Percentiles rank a stretch among this genome's conserved stretches.
Conservation (phyloP, 2,797 vertebrate genomes). For the Cynopterus sphinx region DNA sequence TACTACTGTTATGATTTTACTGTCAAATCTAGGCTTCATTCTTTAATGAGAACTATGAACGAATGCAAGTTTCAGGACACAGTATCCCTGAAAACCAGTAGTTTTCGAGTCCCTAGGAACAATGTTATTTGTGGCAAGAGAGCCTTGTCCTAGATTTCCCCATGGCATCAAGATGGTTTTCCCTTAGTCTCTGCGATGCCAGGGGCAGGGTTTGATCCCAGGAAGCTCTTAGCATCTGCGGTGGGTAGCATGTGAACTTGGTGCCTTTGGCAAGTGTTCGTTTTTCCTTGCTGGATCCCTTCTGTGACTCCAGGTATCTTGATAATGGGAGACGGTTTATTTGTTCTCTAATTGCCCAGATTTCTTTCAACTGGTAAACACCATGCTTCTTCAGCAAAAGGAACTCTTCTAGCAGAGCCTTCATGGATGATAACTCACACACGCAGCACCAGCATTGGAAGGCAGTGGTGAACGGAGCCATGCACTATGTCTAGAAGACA, state of each 20-base stretch:
- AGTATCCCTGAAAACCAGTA: slow-evolving; percentile 65
- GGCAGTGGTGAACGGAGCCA: slow-evolving; percentile 78
- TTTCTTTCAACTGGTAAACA: slow-evolving; percentile 82
- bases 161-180: slow-evolving; percentile 69
- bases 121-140: slow-evolving; percentile 62
- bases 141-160: slow-evolving; percentile 64
- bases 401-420: slow-evolving; percentile 72
- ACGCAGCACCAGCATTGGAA: slow-evolving; percentile 76
- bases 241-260: slow-evolving; percentile 65
- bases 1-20: slow-evolving; percentile 53
- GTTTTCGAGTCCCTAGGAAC: slow-evolving; percentile 59
- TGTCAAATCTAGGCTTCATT: slow-evolving; percentile 71
- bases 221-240: slow-evolving; percentile 56
- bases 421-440: slow-evolving; percentile 72
- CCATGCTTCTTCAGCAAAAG: slow-evolving; percentile 76
- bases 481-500: slow-evolving; percentile 78
- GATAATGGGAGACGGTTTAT: slow-evolving; percentile 80
- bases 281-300: slow-evolving; percentile 76
- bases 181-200: slow-evolving; percentile 74
- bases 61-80: slow-evolving; percentile 65
- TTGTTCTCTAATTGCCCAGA: slow-evolving; percentile 82
- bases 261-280: slow-evolving; percentile 63
- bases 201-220: slow-evolving; percentile 67
- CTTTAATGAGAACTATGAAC: slow-evolving; percentile 55
- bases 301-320: slow-evolving; percentile 79